Evolutionary conservation across 2,888 invertebrate species (phyloP), one percentile per base, ranked within the genome.

Genomic region (Tenthredo mesomela): DNA sequence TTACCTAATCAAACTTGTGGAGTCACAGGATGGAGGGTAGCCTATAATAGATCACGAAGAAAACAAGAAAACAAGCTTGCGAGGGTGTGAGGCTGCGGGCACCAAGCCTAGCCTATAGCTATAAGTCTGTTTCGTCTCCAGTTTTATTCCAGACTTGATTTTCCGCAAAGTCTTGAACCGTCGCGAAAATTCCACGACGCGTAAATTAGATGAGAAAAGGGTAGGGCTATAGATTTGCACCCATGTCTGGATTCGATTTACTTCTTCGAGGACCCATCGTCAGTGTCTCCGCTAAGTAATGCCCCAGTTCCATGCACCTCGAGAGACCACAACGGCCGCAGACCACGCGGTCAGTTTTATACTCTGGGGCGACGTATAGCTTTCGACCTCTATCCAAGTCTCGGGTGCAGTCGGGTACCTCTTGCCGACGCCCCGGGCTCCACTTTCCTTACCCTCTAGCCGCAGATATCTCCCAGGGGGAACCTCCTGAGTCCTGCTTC

Each of bases 1-100:
- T 78, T 85, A 73, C 47, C 82, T 70, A 82, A 85, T 85, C 85
- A 82, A 85, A 85, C 85, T 65, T 43, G 78, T 21, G 58, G 58
- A 58, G 61, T 21, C 80, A 40, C 50, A 29, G 77, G 77, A 77
- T 50, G 50, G 54, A 77, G 50, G 77, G 33, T 33, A 21, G 50
- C 77, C 77, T 25, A 54, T 77, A 54, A 50, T 77, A 77, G 77
- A 77, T 50, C 77, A 54, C 29, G 54, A n/a, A 54, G 29, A 54
- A 50, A 77, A 77, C 50, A 77, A 29, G 33, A 50, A 73, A 73
- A 73, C 73, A 73, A 73, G 43, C 70, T 70, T 37, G 25, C 25
- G 25, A 61, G 21, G 21, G 33, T 33, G 29, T 33, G 67, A 33
- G 33, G 67, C 18, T 15, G 10, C 58, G 67, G 25, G 15, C 4